Conservation (phyloP, 2,888 invertebrate genomes). For the Hemaris fuciformis region DNA sequence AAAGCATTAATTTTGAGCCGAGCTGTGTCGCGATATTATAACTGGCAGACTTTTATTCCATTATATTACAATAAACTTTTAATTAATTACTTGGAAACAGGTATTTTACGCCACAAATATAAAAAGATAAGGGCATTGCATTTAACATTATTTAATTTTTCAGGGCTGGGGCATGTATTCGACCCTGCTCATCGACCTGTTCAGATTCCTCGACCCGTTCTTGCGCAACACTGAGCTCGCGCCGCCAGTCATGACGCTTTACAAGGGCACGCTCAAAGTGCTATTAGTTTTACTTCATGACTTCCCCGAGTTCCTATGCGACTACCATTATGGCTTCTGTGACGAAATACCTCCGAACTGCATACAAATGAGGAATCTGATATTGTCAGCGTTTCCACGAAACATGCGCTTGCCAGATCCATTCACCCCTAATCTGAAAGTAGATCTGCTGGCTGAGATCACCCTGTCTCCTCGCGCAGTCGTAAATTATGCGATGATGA, state of each 20-base stretch:
- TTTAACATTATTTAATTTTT: conserved; percentile 20
- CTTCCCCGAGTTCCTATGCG: conserved; percentile 99
- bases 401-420: conserved; percentile 99
- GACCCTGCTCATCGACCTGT: conserved; percentile 95
- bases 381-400: conserved; percentile 98
- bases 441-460: conserved; percentile 95
- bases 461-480: conserved; percentile 93
- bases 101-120: too few relatives aligned
- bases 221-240: conserved; percentile 97
- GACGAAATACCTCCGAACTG: conserved; percentile 99
- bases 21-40: too few relatives aligned
- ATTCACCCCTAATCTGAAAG: conserved; percentile 97
- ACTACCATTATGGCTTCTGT: conserved; percentile 99
- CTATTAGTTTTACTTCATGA: conserved; percentile 97
- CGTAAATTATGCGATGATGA: conserved; percentile 92
- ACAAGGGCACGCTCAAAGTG: conserved; percentile 97
- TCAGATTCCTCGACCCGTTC: conserved; percentile 98
- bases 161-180: conserved; percentile 98
- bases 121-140: neutral
- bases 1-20: too few relatives aligned
- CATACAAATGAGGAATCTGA: conserved; percentile 98
- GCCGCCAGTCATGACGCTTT: conserved; percentile 95
- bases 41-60: too few relatives aligned
- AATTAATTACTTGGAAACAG: too few relatives aligned
- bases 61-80: too few relatives aligned